These are phyloP conservation scores for Monarcha castaneiventris DNA, from an alignment of 2,113 vertebrate genomes.

Conservation along the genomic window DNA sequence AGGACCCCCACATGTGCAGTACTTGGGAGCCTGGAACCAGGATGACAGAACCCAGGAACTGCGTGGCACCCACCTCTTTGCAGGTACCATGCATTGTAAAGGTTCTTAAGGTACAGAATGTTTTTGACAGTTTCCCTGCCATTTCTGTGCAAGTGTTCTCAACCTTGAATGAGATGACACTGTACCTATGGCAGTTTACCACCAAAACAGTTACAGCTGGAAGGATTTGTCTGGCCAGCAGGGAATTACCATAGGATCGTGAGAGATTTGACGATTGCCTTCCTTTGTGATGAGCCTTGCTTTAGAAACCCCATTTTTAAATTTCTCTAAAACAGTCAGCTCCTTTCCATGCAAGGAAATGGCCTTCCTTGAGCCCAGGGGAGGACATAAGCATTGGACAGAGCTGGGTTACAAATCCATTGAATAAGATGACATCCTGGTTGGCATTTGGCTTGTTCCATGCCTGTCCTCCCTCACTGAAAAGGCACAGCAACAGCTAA, in stretches of 20 bases:
- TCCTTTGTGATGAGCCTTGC: neutral
- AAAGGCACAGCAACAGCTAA: neutral
- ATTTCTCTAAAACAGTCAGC: neutral
- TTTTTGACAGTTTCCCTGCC: neutral
- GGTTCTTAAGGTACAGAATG: neutral
- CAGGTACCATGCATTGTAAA: constrained; percentile 77
- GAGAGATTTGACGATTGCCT: neutral
- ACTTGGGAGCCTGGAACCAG: constrained; percentile 45
- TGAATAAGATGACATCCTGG: neutral
- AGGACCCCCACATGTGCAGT: constrained; percentile 69
- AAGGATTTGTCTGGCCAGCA: neutral
- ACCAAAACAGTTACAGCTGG: neutral
- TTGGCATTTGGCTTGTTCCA: neutral
- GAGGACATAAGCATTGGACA: neutral
- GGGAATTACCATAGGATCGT: neutral
- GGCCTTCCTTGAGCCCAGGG: neutral
- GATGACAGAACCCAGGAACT: constrained; percentile 73
- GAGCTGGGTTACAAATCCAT: neutral
- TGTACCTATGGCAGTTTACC: neutral
- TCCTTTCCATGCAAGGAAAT: neutral
- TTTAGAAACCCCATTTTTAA: neutral
- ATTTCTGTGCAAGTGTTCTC: neutral
- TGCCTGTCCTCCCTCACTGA: neutral
- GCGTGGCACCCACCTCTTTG: constrained; percentile 84
- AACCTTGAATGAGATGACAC: neutral